Evolutionary conservation across 2,797 vertebrate species (phyloP).

Genomic region (Petrocephalus schoutedeni): DNA sequence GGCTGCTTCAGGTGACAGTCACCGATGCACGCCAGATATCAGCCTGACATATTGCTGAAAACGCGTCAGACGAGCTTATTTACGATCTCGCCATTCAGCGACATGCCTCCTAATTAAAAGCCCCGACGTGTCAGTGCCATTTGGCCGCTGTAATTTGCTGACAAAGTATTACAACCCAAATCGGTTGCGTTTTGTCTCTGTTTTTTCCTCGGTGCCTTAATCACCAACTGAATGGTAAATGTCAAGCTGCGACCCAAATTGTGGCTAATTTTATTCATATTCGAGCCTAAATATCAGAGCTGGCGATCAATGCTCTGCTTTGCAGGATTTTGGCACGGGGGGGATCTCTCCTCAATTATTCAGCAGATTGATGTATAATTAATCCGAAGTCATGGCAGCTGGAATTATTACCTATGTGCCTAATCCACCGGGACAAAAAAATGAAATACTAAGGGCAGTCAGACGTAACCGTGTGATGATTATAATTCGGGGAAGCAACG

Average conservation of each 20-base stretch:
- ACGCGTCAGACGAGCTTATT: slow-evolving; percentile 52
- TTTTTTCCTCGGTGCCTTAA: neutral
- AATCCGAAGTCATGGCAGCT: neutral
- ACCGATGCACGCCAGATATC: slow-evolving; percentile 29
- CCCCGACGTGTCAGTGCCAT: slow-evolving; percentile 27
- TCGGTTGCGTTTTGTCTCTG: slow-evolving; percentile 9
- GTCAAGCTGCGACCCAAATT: neutral
- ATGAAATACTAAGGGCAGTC: neutral
- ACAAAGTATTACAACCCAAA: neutral
- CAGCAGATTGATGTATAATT: slow-evolving; percentile 9
- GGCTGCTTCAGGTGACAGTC: slow-evolving; percentile 39
- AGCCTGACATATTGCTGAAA: slow-evolving; percentile 27
- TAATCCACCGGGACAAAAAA: neutral
- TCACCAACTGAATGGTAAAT: neutral
- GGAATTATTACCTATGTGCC: neutral
- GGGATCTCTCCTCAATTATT: neutral
- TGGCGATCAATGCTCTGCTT: neutral
- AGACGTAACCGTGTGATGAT: neutral
- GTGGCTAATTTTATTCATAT: neutral
- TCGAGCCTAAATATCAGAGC: neutral
- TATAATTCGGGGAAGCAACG: neutral
- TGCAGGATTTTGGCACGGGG: neutral
- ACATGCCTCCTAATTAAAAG: slow-evolving; percentile 57
- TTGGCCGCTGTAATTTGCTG: neutral
- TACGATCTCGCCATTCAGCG: slow-evolving; percentile 51